Conservation (phyloP, 2,113 vertebrate species). For the Ciconia boyciana region DNA sequence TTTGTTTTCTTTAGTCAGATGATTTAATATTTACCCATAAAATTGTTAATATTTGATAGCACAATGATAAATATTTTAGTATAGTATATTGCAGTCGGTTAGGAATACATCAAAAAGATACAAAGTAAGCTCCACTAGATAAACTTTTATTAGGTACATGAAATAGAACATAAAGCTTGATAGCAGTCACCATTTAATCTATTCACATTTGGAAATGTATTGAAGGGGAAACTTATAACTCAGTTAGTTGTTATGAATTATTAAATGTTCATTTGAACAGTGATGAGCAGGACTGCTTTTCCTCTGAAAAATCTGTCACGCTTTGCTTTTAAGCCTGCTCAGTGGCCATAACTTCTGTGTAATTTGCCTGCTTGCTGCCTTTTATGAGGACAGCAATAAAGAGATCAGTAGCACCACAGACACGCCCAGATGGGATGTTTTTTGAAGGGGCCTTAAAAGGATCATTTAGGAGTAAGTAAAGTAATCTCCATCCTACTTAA, state of each 20-base stretch:
- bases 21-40: constrained; percentile 37
- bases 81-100: constrained; percentile 66
- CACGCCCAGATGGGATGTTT: not conserved
- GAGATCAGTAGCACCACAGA: not conserved
- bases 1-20: constrained; percentile 71
- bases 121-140: constrained; percentile 68
- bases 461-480: constrained; percentile 36
- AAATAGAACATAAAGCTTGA: constrained; percentile 76
- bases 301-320: not conserved
- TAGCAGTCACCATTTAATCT: constrained; percentile 76
- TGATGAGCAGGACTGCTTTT: constrained; percentile 28
- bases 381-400: constrained; percentile 37
- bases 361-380: constrained; percentile 14
- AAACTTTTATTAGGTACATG: constrained; percentile 75
- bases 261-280: constrained; percentile 69
- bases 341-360: constrained; percentile 27
- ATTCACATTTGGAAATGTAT: constrained; percentile 67
- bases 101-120: constrained; percentile 71
- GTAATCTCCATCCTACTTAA: not conserved
- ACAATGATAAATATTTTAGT: constrained; percentile 80
- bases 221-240: constrained; percentile 70
- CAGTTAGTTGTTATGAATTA: constrained; percentile 76
- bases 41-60: constrained; percentile 76
- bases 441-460: constrained; percentile 8
- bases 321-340: not conserved